These are phyloP conservation scores for Hydropotes inermis DNA, from an alignment of 2,113 vertebrate genomes.

Conservation along the genomic window DNA sequence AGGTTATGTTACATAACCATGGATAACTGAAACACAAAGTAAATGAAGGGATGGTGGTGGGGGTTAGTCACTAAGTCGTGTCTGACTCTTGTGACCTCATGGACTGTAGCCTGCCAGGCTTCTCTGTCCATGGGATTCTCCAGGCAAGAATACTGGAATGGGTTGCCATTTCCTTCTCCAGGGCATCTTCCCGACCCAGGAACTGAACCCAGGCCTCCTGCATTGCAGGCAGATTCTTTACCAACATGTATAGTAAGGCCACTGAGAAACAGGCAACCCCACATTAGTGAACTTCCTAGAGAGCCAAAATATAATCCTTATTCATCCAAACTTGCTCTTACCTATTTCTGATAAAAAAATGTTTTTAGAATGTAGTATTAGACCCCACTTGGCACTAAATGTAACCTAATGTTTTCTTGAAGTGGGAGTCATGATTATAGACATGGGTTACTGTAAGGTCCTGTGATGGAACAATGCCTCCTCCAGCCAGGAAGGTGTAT, in stretches of 20 bases:
- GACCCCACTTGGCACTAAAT: background rate
- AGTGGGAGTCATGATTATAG: rapidly evolving
- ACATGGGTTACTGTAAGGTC: background rate
- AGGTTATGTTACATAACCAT: background rate
- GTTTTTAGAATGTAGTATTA: background rate
- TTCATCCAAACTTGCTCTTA: background rate
- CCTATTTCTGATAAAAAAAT: background rate
- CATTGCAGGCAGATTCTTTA: background rate
- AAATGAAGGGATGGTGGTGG: background rate
- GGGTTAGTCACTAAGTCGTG: background rate
- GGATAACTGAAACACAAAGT: background rate
- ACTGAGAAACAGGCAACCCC: background rate
- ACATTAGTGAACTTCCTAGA: background rate
- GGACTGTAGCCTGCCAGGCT: background rate
- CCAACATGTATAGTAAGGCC: rapidly evolving
- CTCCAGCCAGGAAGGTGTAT: no score
- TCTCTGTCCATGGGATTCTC: background rate
- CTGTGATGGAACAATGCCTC: background rate
- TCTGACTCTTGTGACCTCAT: background rate
- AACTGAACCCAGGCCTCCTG: background rate
- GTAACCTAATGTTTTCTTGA: background rate
- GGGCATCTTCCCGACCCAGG: background rate
- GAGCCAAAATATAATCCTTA: background rate
- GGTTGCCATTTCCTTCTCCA: background rate
- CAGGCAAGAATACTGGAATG: background rate